Evolutionary conservation across 64 coral and sea anemone genomes (phyloP), one percentile per base, ranked within the genome.

Genomic region (Acropora yongei): DNA sequence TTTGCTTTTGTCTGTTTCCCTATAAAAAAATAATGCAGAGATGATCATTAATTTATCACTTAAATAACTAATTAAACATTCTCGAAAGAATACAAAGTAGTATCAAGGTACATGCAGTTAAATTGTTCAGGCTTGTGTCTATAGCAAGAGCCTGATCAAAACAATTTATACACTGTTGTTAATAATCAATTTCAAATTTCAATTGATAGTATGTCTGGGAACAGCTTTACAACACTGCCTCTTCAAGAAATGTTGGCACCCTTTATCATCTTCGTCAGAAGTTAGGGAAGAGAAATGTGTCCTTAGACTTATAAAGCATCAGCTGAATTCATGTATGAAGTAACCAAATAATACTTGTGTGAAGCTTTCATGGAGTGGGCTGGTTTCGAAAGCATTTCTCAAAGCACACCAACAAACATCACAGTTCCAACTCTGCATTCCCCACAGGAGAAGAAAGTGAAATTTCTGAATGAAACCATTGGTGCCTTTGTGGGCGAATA

Each of bases 401-500:
- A 72, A 30, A 19, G 18, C 19, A 72, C 4, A 19, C 68, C 68
- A 30, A 13, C 68, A 30, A 72, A 11, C 57, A 30, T 72, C 4
- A 72, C 2, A 72, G 18, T 80, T 80, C 47, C 47, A 47, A 13
- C 47, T 3, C 78, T 80, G 43, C 78, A 80, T 61, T 6, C 57
- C 57, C 9, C 50, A 42, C 11, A 49, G 14, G 55, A 80, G 57
- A 30, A 14, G 47, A 47, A 47, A 43, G 30, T 9, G 1, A 80
- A 47, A 43, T 80, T 80, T 80, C 13, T 80, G 47, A n/a, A 47
- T 80, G 68, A n/a, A 4, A 72, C 20, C 68, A 30, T 92, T 92
- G 90, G 90, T 8, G 47, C 46, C 18, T 86, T 92, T 76, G 80
- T 92, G 3, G 82, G 86, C 61, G 82, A 92, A 86, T 92, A 66